Conservation (phyloP, 1,140 invertebrate species). For the Drosophila saltans region DNA sequence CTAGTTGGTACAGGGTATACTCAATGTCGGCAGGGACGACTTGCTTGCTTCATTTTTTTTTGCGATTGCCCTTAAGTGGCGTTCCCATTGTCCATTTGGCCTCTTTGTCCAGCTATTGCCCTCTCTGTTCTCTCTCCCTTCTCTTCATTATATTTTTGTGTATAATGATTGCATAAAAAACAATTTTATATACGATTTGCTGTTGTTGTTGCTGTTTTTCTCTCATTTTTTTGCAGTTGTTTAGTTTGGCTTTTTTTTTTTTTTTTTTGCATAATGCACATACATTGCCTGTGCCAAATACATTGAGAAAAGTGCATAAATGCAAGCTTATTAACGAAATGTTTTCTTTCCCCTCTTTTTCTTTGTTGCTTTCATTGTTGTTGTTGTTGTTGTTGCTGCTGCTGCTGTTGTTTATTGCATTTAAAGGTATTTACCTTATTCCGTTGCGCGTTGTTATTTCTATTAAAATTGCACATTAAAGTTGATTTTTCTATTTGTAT, state of each 20-base stretch:
- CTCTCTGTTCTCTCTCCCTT: no score
- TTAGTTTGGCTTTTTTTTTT: background rate
- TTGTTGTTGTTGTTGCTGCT: background rate
- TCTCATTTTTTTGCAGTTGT: no score
- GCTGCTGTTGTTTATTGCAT: background rate
- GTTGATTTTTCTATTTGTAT: conserved; percentile 77
- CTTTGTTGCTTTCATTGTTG: background rate
- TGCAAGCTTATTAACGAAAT: conserved; percentile 74
- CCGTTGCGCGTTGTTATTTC: conserved; percentile 62
- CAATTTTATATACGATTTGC: background rate
- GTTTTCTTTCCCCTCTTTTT: conserved; percentile 34
- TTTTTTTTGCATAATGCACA: conserved; percentile 16
- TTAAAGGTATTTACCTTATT: conserved; percentile 50
- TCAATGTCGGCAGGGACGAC: no score
- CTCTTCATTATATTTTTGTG: no score
- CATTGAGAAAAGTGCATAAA: conserved; percentile 52
- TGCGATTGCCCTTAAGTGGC: no score
- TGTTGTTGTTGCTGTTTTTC: background rate
- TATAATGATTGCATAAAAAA: no score
- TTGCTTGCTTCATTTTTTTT: no score
- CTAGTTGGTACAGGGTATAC: no score
- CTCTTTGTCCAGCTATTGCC: no score
- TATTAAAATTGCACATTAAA: conserved; percentile 78
- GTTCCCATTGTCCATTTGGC: no score
- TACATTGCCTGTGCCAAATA: conserved; percentile 6